Percentiles rank a stretch among this genome's conserved stretches.
These are phyloP conservation scores for Sympetrum striolatum DNA, from an alignment of 2,888 invertebrate genomes.

Conservation along the genomic window DNA sequence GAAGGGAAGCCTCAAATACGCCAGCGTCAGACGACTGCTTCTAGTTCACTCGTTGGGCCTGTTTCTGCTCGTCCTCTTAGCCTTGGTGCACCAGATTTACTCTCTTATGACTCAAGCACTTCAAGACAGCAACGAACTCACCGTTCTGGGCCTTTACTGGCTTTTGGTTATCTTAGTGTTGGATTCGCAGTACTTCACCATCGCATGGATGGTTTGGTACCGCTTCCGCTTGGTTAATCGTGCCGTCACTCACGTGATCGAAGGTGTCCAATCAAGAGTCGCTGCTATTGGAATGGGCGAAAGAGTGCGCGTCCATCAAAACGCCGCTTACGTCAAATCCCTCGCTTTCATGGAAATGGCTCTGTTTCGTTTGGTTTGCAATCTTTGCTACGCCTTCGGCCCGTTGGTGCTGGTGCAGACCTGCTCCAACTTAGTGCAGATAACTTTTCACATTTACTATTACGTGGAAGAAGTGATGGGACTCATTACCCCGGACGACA, in stretches of 20 bases:
- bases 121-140: slow-evolving; percentile 9
- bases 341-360: not conserved
- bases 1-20: not conserved
- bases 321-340: not conserved
- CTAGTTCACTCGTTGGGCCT: not conserved
- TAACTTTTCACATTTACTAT: slow-evolving; percentile 24
- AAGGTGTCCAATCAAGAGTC: not conserved
- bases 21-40: not conserved
- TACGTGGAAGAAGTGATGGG: slow-evolving; percentile 34
- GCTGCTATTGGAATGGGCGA: not conserved
- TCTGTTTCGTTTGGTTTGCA: not conserved
- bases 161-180: not conserved
- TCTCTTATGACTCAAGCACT: not conserved
- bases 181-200: slow-evolving; percentile 17
- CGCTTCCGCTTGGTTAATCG: slow-evolving; percentile 6
- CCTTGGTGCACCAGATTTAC: not conserved
- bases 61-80: not conserved
- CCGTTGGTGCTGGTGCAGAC: not conserved
- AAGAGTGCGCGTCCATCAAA: not conserved
- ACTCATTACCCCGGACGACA: not conserved
- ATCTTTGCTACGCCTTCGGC: not conserved
- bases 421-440: slow-evolving; percentile 15
- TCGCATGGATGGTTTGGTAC: not conserved
- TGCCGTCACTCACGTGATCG: not conserved
- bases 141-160: slow-evolving; percentile 24